These are phyloP conservation scores for Phyllotis vaccarum DNA, from an alignment of 2,797 vertebrate species.

Conservation along the genomic window DNA sequence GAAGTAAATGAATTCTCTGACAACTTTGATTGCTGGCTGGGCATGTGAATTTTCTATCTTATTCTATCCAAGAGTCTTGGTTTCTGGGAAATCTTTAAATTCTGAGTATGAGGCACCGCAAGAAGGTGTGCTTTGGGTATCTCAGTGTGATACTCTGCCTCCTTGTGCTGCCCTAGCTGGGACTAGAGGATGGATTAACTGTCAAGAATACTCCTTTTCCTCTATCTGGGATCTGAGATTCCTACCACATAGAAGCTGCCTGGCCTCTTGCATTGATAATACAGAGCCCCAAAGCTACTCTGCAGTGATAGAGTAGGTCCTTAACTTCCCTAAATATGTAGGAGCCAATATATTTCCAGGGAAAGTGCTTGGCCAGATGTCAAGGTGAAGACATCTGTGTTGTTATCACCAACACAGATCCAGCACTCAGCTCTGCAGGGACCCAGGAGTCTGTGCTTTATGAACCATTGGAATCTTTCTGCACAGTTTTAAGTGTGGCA, in stretches of 20 bases:
- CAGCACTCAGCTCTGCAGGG: too few species aligned
- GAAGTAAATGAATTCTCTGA: not conserved
- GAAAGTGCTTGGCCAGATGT: not conserved
- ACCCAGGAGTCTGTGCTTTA: not conserved
- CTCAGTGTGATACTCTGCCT: not conserved
- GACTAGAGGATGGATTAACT: not conserved
- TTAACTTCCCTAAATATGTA: rapidly evolving
- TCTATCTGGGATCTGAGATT: not conserved
- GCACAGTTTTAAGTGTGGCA: rapidly evolving
- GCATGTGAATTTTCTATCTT: not conserved
- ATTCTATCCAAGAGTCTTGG: not conserved
- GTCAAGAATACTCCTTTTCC: too few species aligned
- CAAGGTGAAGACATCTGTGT: too few species aligned
- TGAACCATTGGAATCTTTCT: rapidly evolving
- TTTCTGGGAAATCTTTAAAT: not conserved
- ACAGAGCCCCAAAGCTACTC: not conserved
- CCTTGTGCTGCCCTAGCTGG: not conserved
- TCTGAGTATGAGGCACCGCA: not conserved
- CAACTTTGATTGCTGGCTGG: not conserved
- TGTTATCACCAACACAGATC: rapidly evolving
- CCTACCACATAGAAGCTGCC: not conserved
- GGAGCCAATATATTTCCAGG: too few species aligned
- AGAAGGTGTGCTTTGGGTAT: not conserved
- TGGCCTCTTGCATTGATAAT: not conserved
- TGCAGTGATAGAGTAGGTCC: too few species aligned